Base-by-base conservation (phyloP, 2,113 vertebrate genomes). In the Galeopterus variegatus region DNA sequence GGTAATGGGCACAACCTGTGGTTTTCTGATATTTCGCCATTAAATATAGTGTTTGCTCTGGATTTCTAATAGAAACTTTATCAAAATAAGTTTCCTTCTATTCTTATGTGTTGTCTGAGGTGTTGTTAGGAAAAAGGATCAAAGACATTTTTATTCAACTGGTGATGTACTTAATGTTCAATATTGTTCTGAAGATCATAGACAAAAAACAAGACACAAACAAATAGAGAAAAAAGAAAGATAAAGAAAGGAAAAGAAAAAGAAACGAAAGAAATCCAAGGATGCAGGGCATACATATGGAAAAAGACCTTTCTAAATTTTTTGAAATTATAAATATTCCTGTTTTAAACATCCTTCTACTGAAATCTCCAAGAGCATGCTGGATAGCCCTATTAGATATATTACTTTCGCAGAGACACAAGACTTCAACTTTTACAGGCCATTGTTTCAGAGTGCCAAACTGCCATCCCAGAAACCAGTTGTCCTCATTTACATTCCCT, bases 1-100 rank as follows among this genome's bases (percentile, higher is more conserved):
- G 5, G 31, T 0, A 60, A 13, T 8, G 83, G 14, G 1, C 8
- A 50, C 3, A 64, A 10, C 11, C 9, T 80, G 4, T 7, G 31
- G 5, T 19, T 79, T 92, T 67, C 41, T 45, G 70, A 36, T 73
- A 11, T 85, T 58, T 84, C 87, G n/a, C 8, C 26, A 91, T 69
- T 67, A 26, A 45, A 64, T 88, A 11, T 73, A 5, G 83, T 28
- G n/a, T 26, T 87, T 82, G 9, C 11, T 67, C 5, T 84, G 64
- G 18, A 12, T 64, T 93, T 94, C 45, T 52, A 76, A 86, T n/a
- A 83, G 24, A 26, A 76, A 90, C 28, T 90, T 67, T 62, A 82
- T 45, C 26, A 75, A 92, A 70, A 50, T 31, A 54, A 85, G 33
- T 76, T 54, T 50, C n/a, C 1, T 52, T 60, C 23, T 85, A 64